Percentiles rank a stretch among this genome's conserved stretches.
Evolutionary conservation across 2,888 invertebrate genomes (phyloP).

Genomic region (Leptinotarsa juncta): DNA sequence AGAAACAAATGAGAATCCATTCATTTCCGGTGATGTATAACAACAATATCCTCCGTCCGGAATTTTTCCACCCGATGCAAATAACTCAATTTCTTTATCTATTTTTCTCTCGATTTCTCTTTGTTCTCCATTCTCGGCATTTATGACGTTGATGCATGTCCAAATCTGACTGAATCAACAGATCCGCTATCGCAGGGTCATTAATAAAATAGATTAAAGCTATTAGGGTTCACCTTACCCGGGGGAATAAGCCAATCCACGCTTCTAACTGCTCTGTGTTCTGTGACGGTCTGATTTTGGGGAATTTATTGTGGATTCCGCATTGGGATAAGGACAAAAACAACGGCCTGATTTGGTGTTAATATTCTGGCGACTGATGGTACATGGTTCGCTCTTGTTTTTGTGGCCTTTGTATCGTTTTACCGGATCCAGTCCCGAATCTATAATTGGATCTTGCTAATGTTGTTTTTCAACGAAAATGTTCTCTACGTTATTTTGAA

Average conservation of each 20-base stretch:
- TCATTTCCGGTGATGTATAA: conserved; percentile 15
- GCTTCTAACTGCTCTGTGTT: conserved; percentile 7
- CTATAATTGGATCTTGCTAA: not conserved
- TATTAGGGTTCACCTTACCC: conserved; percentile 22
- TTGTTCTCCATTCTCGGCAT: conserved; percentile 25
- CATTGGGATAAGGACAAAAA: conserved; percentile 18
- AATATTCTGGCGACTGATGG: conserved; percentile 17
- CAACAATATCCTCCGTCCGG: conserved; percentile 14
- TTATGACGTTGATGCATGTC: conserved; percentile 39
- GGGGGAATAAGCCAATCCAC: conserved; percentile 14
- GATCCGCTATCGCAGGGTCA: conserved; percentile 33
- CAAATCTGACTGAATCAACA: conserved; percentile 35
- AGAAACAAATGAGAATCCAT: conserved; percentile 4
- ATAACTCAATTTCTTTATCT: conserved; percentile 36
- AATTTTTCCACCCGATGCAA: conserved; percentile 28
- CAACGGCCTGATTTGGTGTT: conserved; percentile 17
- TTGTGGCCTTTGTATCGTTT: conserved; percentile 8
- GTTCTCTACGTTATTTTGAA: not conserved
- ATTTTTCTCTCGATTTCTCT: conserved; percentile 34
- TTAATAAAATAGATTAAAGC: conserved; percentile 41
- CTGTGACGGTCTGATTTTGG: not conserved
- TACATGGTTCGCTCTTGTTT: conserved; percentile 11
- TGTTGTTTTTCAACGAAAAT: conserved; percentile 1
- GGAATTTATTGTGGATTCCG: conserved; percentile 7
- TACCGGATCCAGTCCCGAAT: not conserved